Evolutionary conservation across 2,113 vertebrate genomes (phyloP).

Genomic region (Seriola aureovittata): DNA sequence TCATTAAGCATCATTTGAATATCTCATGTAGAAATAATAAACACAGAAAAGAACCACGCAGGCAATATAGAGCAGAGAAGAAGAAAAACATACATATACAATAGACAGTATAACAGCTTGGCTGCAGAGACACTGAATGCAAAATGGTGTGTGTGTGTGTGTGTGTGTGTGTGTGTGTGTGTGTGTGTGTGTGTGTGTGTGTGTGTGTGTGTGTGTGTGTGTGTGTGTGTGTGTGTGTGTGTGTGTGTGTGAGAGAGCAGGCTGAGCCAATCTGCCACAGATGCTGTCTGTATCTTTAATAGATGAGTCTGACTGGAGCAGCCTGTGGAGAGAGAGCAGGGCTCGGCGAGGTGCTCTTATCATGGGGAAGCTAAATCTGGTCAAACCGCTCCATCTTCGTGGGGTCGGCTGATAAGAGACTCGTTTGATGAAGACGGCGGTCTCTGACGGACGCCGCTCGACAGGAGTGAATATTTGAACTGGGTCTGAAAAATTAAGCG

Average conservation of each 20-base stretch:
- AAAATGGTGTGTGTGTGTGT: too few relatives aligned
- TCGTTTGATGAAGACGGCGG: background rate
- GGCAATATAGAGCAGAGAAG: too few relatives aligned
- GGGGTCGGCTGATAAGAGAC: conserved; percentile 1
- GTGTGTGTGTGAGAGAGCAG: background rate
- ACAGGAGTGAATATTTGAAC: background rate
- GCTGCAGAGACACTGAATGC: too few relatives aligned
- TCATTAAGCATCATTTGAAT: too few relatives aligned
- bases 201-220: too few relatives aligned
- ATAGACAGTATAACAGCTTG: too few relatives aligned
- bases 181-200: too few relatives aligned
- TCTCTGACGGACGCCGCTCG: background rate
- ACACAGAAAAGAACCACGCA: too few relatives aligned
- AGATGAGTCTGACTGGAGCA: conserved; percentile 9
- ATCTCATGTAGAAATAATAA: too few relatives aligned
- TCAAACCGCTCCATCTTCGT: background rate
- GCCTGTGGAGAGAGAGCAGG: conserved; percentile 2
- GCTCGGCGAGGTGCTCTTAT: background rate
- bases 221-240: too few relatives aligned
- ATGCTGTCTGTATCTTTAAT: conserved; percentile 17
- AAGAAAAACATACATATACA: too few relatives aligned
- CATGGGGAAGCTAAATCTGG: background rate
- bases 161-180: too few relatives aligned
- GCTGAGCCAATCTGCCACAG: conserved; percentile 1
- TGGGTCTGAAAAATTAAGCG: background rate